Evolutionary conservation across 2,888 invertebrate species (phyloP).

Genomic region (Drosophila phalerata): DNA sequence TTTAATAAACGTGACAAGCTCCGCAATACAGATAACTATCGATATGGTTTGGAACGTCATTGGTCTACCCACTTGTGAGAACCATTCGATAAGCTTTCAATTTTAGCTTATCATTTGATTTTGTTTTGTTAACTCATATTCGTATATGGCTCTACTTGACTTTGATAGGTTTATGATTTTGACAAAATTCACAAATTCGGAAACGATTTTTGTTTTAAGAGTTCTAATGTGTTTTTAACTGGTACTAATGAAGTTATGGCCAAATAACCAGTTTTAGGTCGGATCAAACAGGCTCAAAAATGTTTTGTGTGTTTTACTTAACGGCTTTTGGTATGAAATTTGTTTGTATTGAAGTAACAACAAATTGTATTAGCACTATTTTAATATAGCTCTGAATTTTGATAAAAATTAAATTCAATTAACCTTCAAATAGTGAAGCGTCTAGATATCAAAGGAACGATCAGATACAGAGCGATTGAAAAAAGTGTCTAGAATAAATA

Average conservation of each 20-base stretch:
- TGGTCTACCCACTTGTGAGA: conserved; percentile 33
- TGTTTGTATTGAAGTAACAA: conserved; percentile 20
- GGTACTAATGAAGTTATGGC: conserved; percentile 39
- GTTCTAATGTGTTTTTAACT: conserved; percentile 55
- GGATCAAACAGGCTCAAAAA: conserved; percentile 24
- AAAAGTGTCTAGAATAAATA: neutral
- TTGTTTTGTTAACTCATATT: conserved; percentile 1
- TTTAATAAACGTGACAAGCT: conserved; percentile 56
- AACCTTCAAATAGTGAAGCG: conserved; percentile 10
- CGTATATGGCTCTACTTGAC: conserved; percentile 8
- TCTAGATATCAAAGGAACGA: conserved; percentile 12
- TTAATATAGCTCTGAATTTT: conserved; percentile 17
- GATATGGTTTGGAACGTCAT: conserved; percentile 33
- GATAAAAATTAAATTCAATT: conserved; percentile 32
- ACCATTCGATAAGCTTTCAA: conserved; percentile 32
- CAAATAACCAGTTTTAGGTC: conserved; percentile 27
- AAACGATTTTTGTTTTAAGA: conserved; percentile 44
- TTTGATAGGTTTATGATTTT: conserved; percentile 51
- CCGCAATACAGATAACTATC: conserved; percentile 40
- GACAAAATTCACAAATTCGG: conserved; percentile 39
- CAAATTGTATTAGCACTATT: conserved; percentile 31
- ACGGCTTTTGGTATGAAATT: conserved; percentile 23
- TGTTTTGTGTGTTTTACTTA: conserved; percentile 9
- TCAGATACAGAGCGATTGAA: neutral
- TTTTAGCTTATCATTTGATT: conserved; percentile 41